Conservation (phyloP, 1,140 invertebrate genomes). For the Cecropterus lyciades region DNA sequence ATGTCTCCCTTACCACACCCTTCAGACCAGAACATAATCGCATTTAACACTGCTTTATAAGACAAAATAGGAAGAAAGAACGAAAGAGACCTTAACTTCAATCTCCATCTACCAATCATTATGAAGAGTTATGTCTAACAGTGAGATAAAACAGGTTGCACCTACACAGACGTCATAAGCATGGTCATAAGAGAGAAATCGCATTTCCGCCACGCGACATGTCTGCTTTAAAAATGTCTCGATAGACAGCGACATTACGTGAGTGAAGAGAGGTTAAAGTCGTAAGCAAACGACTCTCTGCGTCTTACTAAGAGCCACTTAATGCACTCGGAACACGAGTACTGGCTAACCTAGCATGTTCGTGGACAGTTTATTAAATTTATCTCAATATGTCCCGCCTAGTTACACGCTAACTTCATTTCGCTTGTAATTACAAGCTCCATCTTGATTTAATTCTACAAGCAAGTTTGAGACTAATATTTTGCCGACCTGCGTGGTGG, state of each 20-base stretch:
- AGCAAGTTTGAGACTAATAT: too few relatives aligned
- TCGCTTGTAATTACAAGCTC: not conserved
- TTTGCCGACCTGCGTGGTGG: too few relatives aligned
- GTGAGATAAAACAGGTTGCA: too few relatives aligned
- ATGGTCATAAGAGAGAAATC: not conserved
- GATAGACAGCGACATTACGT: conserved; percentile 11
- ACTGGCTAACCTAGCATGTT: conserved; percentile 32
- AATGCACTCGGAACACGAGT: conserved; percentile 24
- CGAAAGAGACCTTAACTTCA: too few relatives aligned
- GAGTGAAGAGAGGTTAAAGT: conserved; percentile 8
- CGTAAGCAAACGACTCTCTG: conserved; percentile 25
- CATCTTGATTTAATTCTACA: not conserved
- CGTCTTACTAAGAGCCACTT: conserved; percentile 24
- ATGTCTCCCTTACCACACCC: too few relatives aligned
- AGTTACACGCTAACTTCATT: not conserved
- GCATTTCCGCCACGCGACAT: not conserved
- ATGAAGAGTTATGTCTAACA: too few relatives aligned
- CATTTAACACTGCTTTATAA: too few relatives aligned
- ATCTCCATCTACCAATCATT: too few relatives aligned
- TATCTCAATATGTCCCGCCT: conserved; percentile 4
- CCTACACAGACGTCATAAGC: not conserved
- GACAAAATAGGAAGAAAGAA: too few relatives aligned
- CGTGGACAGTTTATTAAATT: conserved; percentile 23
- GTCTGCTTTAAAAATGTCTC: not conserved
- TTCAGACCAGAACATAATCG: too few relatives aligned